A percentile compares a stretch with the other conserved stretches of the same genome.
phyloP scores from a whole-genome alignment of 2,888 invertebrate genomes.

The Electrophaes corylata region DNA sequence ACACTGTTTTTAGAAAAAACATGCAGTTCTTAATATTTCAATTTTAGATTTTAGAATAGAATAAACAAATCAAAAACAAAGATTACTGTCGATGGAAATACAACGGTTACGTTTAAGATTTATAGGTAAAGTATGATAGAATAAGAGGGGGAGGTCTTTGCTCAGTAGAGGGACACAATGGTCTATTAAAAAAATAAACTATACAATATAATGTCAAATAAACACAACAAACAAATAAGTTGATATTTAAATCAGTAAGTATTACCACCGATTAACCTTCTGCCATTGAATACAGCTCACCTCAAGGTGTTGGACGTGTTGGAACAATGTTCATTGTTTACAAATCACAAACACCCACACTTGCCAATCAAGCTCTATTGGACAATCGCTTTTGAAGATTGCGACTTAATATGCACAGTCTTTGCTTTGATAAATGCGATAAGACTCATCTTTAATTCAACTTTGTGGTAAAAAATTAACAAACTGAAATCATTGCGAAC shows the following conservation, averaged over 20 bases:
- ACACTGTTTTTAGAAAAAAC: not conserved
- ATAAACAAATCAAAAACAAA: too few species aligned
- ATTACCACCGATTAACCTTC: slow-evolving; percentile 56
- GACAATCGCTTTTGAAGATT: slow-evolving; percentile 39
- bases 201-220: not conserved
- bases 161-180: too few species aligned
- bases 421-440: slow-evolving; percentile 30
- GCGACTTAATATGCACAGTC: slow-evolving; percentile 39
- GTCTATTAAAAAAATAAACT: too few species aligned
- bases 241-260: slow-evolving; percentile 19
- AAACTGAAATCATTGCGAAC: not conserved
- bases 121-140: too few species aligned
- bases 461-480: slow-evolving; percentile 13
- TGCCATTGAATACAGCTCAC: slow-evolving; percentile 37
- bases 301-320: slow-evolving; percentile 41
- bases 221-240: slow-evolving; percentile 1
- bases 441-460: slow-evolving; percentile 39
- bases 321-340: slow-evolving; percentile 82
- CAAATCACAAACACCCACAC: slow-evolving; percentile 63
- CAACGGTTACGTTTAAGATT: too few species aligned
- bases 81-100: too few species aligned
- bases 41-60: too few species aligned
- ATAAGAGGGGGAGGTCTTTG: too few species aligned
- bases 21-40: too few species aligned
- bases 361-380: slow-evolving; percentile 34